Evolutionary conservation across 2,888 invertebrate species (phyloP), one percentile per base, ranked within the genome.

Genomic region (Notocelia uddmanniana): DNA sequence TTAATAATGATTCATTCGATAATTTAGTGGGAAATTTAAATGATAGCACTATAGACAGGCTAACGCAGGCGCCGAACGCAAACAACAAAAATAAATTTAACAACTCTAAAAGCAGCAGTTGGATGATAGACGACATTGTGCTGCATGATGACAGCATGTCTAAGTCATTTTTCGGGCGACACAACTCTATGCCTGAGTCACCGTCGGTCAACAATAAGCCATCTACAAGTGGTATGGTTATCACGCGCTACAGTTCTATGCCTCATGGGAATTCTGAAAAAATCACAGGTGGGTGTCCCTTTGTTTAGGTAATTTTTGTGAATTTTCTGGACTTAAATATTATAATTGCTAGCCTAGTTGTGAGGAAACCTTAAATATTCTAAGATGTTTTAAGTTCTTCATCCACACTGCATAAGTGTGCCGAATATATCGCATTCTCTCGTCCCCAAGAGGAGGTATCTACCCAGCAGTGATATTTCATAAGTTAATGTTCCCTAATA

Each of bases 1-100:
- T 91, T 8, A 86, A 86, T 67, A 93, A 94, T 86, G 94, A 94
- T 80, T 92, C 94, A 2, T 94, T 94, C 85, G 94, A 94, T 76
- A 90, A 81, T 78, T 83, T 93, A 70, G 84, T 94, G 64, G 89
- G 88, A 2, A 89, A 91, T 80, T 83, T 94, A 74, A 92, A 94
- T 85, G 93, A 94, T 63, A 93, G 92, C 83, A 87, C 86, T 21
- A 80, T 94, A 63, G 93, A 94, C 50, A 82, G 83, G 68, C 76
- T 94, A 50, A 88, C 93, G 50, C 93, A 93, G 75, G 85, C 88
- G 78, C 91, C 91, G n/a, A 45, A 45, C n/a, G 8, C n/a, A 71
- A 81, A 70, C 67, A 69, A 48, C 62, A 76, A 74, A 55, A 78
- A 79, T 21, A 78, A 80, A 68, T 19, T 73, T 10, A 74, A 69